These are phyloP conservation scores for Macrotrachela quadricornifera DNA, from an alignment of 1,140 invertebrate genomes.

Conservation along the genomic window DNA sequence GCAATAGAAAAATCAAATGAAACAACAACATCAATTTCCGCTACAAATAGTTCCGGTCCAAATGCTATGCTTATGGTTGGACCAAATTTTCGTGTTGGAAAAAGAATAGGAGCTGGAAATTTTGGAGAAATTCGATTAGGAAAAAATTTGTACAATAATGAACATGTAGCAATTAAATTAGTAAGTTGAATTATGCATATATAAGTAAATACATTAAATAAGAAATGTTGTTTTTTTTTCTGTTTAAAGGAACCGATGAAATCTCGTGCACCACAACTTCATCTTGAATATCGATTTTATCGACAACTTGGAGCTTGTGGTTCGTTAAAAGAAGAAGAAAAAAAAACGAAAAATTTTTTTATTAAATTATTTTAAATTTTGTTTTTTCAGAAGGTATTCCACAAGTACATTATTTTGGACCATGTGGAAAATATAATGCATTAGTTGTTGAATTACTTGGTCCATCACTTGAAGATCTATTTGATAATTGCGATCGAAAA, in stretches of 20 bases:
- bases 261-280: constrained; percentile 96
- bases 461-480: constrained; percentile 93
- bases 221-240: background rate
- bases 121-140: constrained; percentile 91
- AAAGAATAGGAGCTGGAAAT: constrained; percentile 99
- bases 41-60: background rate
- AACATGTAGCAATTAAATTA: constrained; percentile 99
- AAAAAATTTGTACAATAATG: constrained; percentile 99
- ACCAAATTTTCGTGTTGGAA: constrained; percentile 96
- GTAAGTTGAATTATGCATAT: too few species aligned
- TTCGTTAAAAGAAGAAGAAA: constrained; percentile 33
- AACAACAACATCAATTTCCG: too few species aligned
- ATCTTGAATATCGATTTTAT: constrained; percentile 99
- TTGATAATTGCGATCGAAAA: constrained; percentile 91
- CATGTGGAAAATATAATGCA: constrained; percentile 97
- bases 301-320: constrained; percentile 85
- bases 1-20: too few species aligned
- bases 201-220: constrained; percentile 6
- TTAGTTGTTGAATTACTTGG: constrained; percentile 97
- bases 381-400: constrained; percentile 60
- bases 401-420: constrained; percentile 96
- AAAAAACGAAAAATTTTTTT: background rate
- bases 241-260: constrained; percentile 98
- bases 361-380: too few species aligned
- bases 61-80: constrained; percentile 66